Conservation (phyloP, 2,888 invertebrate genomes). For the Carcina quercana region DNA sequence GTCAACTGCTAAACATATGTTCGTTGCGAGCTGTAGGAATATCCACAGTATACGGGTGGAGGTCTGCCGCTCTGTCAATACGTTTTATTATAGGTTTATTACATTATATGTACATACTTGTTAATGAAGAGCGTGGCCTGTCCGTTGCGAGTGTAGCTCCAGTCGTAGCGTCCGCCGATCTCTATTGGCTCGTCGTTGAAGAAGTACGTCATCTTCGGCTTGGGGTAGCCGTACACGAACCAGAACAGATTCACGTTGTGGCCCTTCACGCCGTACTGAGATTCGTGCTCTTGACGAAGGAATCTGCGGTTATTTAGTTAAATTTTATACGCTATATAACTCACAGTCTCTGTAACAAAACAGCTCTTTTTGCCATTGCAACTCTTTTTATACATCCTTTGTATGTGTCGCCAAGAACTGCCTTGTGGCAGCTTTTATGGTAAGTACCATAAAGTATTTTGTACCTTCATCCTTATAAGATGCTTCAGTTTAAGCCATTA, state of each 20-base stretch:
- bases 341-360: too few species aligned
- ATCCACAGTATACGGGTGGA: not conserved
- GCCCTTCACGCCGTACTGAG: constrained; percentile 93
- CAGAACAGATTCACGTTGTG: constrained; percentile 93
- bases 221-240: constrained; percentile 97
- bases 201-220: constrained; percentile 93
- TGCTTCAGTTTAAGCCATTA: too few species aligned
- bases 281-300: constrained; percentile 88
- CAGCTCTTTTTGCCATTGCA: too few species aligned
- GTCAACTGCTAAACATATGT: too few species aligned
- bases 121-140: constrained; percentile 93
- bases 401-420: too few species aligned
- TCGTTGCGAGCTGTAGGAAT: too few species aligned
- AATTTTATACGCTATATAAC: not conserved
- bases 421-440: too few species aligned
- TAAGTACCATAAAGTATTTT: too few species aligned
- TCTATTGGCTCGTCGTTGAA: constrained; percentile 89
- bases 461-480: too few species aligned
- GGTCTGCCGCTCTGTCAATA: not conserved
- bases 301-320: too few species aligned
- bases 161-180: constrained; percentile 88
- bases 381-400: too few species aligned
- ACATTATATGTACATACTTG: constrained; percentile 78
- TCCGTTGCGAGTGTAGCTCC: constrained; percentile 91
- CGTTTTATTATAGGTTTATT: too few species aligned